phyloP scores from a whole-genome alignment of 2,113 vertebrate genomes.

The Emydocephalus ijimae region DNA sequence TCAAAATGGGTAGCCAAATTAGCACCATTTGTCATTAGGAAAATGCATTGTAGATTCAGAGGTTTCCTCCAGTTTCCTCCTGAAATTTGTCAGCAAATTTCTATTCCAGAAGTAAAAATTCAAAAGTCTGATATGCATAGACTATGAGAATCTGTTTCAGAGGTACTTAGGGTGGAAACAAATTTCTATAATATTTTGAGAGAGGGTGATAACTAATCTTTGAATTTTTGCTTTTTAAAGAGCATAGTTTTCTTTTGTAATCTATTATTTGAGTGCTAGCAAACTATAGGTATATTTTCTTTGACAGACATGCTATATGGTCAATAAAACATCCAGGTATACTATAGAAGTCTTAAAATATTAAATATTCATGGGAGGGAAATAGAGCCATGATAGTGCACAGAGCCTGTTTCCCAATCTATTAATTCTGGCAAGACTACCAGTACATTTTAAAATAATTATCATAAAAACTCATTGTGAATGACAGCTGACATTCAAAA shows the following conservation, averaged over 20 bases:
- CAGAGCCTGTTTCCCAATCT: background rate
- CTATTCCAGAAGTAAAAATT: background rate
- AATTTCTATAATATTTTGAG: conserved; percentile 22
- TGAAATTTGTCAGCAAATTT: background rate
- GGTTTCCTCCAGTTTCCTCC: background rate
- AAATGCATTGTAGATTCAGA: background rate
- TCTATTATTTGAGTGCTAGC: conserved; percentile 8
- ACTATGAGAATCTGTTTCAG: background rate
- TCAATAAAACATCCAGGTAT: conserved; percentile 10
- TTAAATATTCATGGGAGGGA: background rate
- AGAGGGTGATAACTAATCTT: background rate
- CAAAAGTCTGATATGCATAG: background rate
- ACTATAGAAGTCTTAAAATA: conserved; percentile 36
- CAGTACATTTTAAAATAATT: background rate
- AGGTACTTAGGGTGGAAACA: background rate
- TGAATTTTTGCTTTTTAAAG: conserved; percentile 23
- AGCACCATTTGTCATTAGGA: background rate
- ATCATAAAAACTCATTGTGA: background rate
- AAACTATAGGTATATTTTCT: conserved; percentile 9
- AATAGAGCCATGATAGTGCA: background rate
- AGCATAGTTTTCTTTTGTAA: conserved; percentile 32
- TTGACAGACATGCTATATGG: background rate
- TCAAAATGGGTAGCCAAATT: background rate
- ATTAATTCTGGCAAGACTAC: background rate
- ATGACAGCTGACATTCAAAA: background rate